Evolutionary conservation across 2,797 vertebrate genomes (phyloP).

Genomic region (Telmatherina bonti): DNA sequence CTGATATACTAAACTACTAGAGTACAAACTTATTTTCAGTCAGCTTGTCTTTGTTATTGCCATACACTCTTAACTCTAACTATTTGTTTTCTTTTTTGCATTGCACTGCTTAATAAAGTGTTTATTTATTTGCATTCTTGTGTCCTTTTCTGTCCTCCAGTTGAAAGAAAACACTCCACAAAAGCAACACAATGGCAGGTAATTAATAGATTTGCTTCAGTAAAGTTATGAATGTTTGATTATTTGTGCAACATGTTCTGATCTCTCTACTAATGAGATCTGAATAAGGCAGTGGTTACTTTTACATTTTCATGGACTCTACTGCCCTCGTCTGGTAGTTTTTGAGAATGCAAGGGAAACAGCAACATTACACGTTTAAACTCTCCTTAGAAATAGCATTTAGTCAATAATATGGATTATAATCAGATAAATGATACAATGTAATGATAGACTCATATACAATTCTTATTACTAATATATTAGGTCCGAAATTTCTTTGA

Average conservation of each 20-base stretch:
- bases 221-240: background rate
- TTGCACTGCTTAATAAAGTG: background rate
- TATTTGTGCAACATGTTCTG: background rate
- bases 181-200: constrained; percentile 84
- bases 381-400: background rate
- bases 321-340: constrained; percentile 66
- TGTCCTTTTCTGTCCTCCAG: constrained; percentile 58
- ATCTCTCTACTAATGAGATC: background rate
- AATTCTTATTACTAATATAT: background rate
- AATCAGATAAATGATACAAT: background rate
- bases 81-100: background rate
- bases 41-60: background rate
- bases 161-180: constrained; percentile 59
- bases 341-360: constrained; percentile 36
- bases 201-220: constrained; percentile 34
- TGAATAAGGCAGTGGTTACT: background rate
- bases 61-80: background rate
- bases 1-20: background rate
- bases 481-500: background rate
- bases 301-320: constrained; percentile 35
- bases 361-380: background rate
- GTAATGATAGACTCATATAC: background rate
- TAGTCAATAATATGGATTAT: background rate
- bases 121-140: constrained; percentile 4
- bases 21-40: background rate